phyloP scores from a whole-genome alignment of 2,888 invertebrate species.

The Agelastica alni region DNA sequence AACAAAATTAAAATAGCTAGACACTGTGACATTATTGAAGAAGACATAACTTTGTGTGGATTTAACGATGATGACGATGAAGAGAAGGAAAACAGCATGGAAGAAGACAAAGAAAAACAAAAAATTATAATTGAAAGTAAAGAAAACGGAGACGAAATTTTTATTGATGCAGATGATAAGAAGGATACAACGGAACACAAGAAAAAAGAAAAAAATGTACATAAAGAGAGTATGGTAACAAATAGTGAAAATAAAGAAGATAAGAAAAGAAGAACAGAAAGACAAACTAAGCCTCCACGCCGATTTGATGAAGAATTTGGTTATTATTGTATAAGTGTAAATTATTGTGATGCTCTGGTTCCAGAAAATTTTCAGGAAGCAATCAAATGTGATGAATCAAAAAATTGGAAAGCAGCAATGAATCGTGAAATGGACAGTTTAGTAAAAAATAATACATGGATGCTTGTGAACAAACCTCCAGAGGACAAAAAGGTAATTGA shows the following conservation, averaged over 20 bases:
- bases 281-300: background rate
- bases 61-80: background rate
- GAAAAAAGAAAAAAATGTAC: background rate
- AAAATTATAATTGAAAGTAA: too few relatives aligned
- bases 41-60: background rate
- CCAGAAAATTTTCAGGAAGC: background rate
- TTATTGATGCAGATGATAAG: background rate
- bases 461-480: conserved; percentile 23
- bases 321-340: conserved; percentile 5
- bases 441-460: conserved; percentile 31
- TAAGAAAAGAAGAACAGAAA: background rate
- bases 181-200: background rate
- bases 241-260: too few relatives aligned
- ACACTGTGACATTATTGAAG: conserved; percentile 11
- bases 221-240: background rate
- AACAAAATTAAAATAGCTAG: conserved; percentile 1
- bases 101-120: too few relatives aligned
- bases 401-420: conserved; percentile 30
- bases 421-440: conserved; percentile 25
- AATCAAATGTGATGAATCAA: background rate
- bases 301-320: conserved; percentile 7
- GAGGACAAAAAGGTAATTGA: conserved; percentile 25
- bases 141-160: background rate
- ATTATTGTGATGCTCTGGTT: background rate
- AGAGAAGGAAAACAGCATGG: too few relatives aligned